Evolutionary conservation across 2,888 invertebrate genomes (phyloP).

Genomic region (Shargacucullia verbasci): DNA sequence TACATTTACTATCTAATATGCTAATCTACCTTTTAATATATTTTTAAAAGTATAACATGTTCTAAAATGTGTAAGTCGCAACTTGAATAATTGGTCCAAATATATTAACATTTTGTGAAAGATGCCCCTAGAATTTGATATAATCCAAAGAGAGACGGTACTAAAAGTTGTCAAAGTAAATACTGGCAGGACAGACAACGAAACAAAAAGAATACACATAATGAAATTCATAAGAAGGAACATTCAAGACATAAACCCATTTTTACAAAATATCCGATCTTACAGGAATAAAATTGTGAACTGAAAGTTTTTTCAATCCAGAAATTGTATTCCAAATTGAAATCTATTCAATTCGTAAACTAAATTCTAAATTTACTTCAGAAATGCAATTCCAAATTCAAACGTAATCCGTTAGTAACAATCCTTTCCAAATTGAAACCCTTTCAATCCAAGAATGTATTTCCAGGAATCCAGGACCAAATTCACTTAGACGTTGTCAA

Average conservation of each 20-base stretch:
- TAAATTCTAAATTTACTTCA: constrained; percentile 56
- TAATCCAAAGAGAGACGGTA: constrained; percentile 47
- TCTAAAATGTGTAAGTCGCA: constrained; percentile 33
- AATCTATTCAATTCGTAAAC: constrained; percentile 22
- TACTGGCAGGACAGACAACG: constrained; percentile 60
- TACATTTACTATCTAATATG: constrained; percentile 47
- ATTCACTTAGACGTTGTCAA: constrained; percentile 76
- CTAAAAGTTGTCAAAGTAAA: constrained; percentile 47
- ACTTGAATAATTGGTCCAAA: constrained; percentile 43
- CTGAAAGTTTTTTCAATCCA: constrained; percentile 37
- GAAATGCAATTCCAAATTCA: constrained; percentile 57
- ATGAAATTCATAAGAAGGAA: constrained; percentile 66
- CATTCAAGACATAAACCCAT: constrained; percentile 45
- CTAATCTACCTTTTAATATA: constrained; percentile 36
- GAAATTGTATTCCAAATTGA: constrained; percentile 34
- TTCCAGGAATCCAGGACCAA: constrained; percentile 41
- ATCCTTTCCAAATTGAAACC: constrained; percentile 47
- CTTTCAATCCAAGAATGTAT: constrained; percentile 40
- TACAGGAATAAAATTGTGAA: constrained; percentile 40
- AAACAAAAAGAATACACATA: constrained; percentile 49
- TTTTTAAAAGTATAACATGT: constrained; percentile 37
- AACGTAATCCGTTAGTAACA: constrained; percentile 44
- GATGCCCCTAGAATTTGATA: constrained; percentile 49
- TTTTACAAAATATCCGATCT: constrained; percentile 50
- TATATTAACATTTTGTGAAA: constrained; percentile 45